A percentile compares a stretch with the other conserved stretches of the same genome.
These are phyloP conservation scores for Ammodytes marinus DNA, from an alignment of 2,113 vertebrate genomes.

Conservation along the genomic window DNA sequence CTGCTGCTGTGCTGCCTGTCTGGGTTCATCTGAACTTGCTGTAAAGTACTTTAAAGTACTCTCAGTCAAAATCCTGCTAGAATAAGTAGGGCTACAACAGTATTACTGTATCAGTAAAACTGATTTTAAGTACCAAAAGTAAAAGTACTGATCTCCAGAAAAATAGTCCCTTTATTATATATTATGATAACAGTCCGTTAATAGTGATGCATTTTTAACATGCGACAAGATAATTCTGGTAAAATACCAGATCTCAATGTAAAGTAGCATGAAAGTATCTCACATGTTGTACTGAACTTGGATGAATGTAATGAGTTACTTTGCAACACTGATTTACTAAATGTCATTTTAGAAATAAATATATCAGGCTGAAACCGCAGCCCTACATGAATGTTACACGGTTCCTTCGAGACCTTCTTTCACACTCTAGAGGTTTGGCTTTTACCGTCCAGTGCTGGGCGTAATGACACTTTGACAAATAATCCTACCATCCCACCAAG, in stretches of 20 bases:
- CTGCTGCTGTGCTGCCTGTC: background rate
- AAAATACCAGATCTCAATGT: no score
- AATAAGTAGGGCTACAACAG: background rate
- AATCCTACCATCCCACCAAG: background rate
- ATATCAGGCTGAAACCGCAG: background rate
- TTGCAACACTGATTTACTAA: background rate
- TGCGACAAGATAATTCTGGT: no score
- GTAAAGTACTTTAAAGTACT: background rate
- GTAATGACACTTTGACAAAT: constrained; percentile 28
- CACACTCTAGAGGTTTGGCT: background rate
- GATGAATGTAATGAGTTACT: no score
- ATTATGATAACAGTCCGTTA: no score
- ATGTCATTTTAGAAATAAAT: background rate
- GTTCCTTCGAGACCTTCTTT: background rate
- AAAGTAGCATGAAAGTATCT: no score
- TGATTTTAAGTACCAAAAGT: background rate
- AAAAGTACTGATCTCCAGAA: background rate
- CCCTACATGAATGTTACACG: background rate
- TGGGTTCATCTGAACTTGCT: background rate
- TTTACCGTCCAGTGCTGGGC: background rate
- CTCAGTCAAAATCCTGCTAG: background rate
- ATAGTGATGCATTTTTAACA: no score
- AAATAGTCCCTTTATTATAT: no score
- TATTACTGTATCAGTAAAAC: background rate
- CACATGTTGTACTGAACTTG: no score